Conservation (phyloP, 2,888 invertebrate species). For the Patella depressa region DNA sequence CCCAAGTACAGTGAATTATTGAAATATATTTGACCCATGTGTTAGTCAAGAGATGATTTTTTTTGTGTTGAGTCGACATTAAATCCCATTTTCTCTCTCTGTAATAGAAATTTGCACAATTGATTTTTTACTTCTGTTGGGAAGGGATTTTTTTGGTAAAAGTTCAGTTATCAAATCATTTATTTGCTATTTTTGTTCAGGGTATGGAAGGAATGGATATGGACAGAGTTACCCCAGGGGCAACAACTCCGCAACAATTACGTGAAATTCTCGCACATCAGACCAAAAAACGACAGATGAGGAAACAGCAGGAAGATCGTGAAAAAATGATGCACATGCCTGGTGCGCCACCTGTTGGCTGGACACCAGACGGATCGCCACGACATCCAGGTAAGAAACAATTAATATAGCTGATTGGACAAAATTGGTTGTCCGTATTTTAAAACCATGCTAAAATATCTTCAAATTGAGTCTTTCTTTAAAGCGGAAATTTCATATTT, state of each 20-base stretch:
- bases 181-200: constrained; percentile 11
- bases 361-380: constrained; percentile 20
- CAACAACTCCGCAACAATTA: constrained; percentile 77
- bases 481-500: too few relatives aligned
- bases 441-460: too few relatives aligned
- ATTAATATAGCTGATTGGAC: too few relatives aligned
- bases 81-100: too few relatives aligned
- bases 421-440: too few relatives aligned
- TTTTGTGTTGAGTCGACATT: too few relatives aligned
- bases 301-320: constrained; percentile 65
- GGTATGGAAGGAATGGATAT: constrained; percentile 3
- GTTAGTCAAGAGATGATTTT: too few relatives aligned
- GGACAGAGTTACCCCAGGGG: constrained; percentile 14
- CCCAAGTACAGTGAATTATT: too few relatives aligned
- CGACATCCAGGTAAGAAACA: not conserved
- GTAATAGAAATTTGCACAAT: too few relatives aligned
- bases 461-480: too few relatives aligned
- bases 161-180: not conserved
- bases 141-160: constrained; percentile 4
- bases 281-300: constrained; percentile 75
- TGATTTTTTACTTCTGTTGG: too few relatives aligned
- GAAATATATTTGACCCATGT: too few relatives aligned
- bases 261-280: constrained; percentile 80
- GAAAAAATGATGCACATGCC: constrained; percentile 41
- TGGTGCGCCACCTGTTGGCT: constrained; percentile 11